phyloP scores from a whole-genome alignment of 2,888 invertebrate genomes.

The Oxyscelio sp. region DNA sequence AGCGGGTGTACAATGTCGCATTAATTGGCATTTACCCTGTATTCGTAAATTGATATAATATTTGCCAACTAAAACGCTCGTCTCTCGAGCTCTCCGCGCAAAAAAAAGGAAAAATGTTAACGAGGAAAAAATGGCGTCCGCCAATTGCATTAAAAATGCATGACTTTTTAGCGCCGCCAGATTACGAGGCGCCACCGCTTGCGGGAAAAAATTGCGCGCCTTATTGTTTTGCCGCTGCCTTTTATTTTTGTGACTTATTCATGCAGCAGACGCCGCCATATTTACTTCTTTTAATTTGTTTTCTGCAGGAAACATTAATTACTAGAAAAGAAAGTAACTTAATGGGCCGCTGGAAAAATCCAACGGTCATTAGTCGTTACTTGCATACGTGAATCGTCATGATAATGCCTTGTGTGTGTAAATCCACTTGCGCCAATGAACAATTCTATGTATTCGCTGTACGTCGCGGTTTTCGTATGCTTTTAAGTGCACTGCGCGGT shows the following conservation, averaged over 20 bases:
- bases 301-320: constrained; percentile 68
- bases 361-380: constrained; percentile 68
- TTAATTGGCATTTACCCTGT: constrained; percentile 64
- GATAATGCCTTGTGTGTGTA: constrained; percentile 47
- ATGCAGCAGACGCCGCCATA: constrained; percentile 47
- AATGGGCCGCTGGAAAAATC: constrained; percentile 74
- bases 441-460: constrained; percentile 26
- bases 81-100: constrained; percentile 10
- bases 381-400: constrained; percentile 53
- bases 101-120: too few species aligned
- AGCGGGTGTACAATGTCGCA: constrained; percentile 60
- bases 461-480: constrained; percentile 37
- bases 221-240: constrained; percentile 4
- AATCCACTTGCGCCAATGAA: constrained; percentile 33
- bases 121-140: not conserved
- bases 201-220: constrained; percentile 9
- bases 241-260: constrained; percentile 52
- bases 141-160: not conserved
- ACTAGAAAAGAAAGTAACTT: constrained; percentile 69
- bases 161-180: constrained; percentile 1
- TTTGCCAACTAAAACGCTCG: constrained; percentile 54
- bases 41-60: constrained; percentile 55
- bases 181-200: constrained; percentile 10
- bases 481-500: constrained; percentile 44
- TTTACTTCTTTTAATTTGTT: constrained; percentile 68